Base-by-base conservation (phyloP, 1,140 invertebrate genomes). In the Solenopsis fugax region DNA sequence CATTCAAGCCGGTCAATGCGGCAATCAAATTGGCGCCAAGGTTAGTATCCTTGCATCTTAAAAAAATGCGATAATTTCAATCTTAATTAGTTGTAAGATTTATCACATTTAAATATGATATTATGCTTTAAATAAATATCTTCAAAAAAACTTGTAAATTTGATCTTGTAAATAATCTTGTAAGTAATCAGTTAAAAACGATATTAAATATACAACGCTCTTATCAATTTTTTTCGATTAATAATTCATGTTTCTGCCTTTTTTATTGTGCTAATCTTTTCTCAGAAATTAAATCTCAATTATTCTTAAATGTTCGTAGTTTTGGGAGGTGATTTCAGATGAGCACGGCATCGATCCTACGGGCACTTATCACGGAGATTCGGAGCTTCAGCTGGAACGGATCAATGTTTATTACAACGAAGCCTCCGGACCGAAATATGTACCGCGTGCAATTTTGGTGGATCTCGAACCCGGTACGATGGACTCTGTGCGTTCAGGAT, bases 401-500 rank as follows among this genome's bases (percentile, higher is more conserved):
- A 98, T 99, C 91, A 98, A 98, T 93, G 98, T 99, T 37, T 99
- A 98, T 95, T 99, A 98, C 95, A 98, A 98, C 95, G 98, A 98
- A 95, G 98, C 98, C 0, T 97, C 97, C 29, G 97, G 96, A 87
- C 97, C 97, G 50, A 98, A 98, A 95, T 99, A 98, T 93, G 98
- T 99, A 16, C 98, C 98, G 4, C 96, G 98, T n/a, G 97, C 98
- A 1, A 97, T 99, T 64, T 95, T 99, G 24, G 96, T 99, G 9
- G 98, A 99, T 93, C 95, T 98, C 87, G 98, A 98, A 94, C 98
- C 98, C 0, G 98, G 98, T 13, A 98, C 98, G 21, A 98, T 98
- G 98, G 98, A 98, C 93, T 97, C 98, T 0, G 98, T 98, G 10
- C 96, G 98, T 77, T 98, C 97, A 2, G 98, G 98, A 21, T 97